Percentiles rank a stretch among this genome's conserved stretches.
Conservation (phyloP, 2,113 vertebrate species). For the Tetraodon nigroviridis region DNA sequence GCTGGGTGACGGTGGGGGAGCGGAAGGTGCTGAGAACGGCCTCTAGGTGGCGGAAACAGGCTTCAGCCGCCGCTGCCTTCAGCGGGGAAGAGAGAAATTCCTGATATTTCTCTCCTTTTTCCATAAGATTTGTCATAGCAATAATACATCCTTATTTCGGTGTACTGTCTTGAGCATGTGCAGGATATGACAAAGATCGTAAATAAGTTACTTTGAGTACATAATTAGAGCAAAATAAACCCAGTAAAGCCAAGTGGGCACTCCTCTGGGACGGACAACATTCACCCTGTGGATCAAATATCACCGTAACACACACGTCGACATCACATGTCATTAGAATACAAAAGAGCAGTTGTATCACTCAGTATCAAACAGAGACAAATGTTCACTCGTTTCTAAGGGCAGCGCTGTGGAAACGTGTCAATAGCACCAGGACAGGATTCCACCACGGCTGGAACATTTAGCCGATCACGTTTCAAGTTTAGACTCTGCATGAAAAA, state of each 20-base stretch:
- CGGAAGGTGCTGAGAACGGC: slow-evolving; percentile 47
- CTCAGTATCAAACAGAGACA: slow-evolving; percentile 46
- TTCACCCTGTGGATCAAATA: slow-evolving; percentile 65
- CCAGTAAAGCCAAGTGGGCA: too few relatives aligned
- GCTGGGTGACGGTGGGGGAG: not conserved
- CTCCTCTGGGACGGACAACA: slow-evolving; percentile 58
- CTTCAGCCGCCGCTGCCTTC: slow-evolving; percentile 48
- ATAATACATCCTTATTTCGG: not conserved
- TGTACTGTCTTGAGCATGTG: not conserved
- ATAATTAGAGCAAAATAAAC: not conserved
- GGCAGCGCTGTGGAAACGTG: slow-evolving; percentile 20
- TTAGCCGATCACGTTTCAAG: not conserved
- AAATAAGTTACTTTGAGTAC: not conserved
- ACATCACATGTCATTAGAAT: slow-evolving; percentile 39
- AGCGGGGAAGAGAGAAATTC: slow-evolving; percentile 13
- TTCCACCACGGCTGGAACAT: not conserved
- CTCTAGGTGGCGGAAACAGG: slow-evolving; percentile 79
- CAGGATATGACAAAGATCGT: slow-evolving; percentile 1
- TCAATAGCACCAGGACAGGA: slow-evolving; percentile 2
- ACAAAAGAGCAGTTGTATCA: slow-evolving; percentile 67
- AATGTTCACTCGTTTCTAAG: slow-evolving; percentile 31
- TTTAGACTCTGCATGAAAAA: too few relatives aligned
- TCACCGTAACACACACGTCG: slow-evolving; percentile 46
- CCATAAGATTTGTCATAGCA: not conserved
- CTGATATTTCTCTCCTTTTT: slow-evolving; percentile 5